These are phyloP conservation scores for Dorcus hopei DNA, from an alignment of 2,888 invertebrate genomes.

Conservation along the genomic window DNA sequence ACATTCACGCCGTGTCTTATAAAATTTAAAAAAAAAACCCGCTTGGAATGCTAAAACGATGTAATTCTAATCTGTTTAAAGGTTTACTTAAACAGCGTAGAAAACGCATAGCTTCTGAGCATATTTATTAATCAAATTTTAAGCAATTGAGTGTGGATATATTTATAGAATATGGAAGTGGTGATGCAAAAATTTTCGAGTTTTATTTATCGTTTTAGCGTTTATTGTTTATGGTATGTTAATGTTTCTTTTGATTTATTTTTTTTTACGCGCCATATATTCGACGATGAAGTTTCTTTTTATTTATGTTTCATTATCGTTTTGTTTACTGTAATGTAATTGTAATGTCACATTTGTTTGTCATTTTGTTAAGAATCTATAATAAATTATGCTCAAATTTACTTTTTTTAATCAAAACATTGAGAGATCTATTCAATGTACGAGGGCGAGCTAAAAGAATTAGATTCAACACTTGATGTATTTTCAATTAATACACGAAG, in stretches of 20 bases:
- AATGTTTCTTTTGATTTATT: neutral
- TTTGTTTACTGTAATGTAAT: slow-evolving; percentile 9
- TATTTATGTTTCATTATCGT: neutral
- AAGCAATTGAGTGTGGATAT: slow-evolving; percentile 40
- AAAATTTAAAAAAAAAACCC: slow-evolving; percentile 7
- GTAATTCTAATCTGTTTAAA: neutral
- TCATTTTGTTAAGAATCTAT: slow-evolving; percentile 8
- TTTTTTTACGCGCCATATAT: neutral
- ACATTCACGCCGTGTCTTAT: slow-evolving; percentile 50
- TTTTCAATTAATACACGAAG: too few species aligned
- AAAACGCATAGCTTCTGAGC: neutral
- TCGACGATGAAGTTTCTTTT: neutral
- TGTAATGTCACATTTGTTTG: slow-evolving; percentile 2
- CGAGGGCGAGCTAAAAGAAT: too few species aligned
- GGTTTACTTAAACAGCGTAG: too few species aligned
- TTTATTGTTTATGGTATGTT: neutral
- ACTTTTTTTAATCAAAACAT: neutral
- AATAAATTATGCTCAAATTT: slow-evolving; percentile 18
- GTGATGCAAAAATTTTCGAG: slow-evolving; percentile 1
- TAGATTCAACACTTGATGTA: too few species aligned
- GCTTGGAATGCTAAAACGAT: neutral
- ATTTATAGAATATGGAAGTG: slow-evolving; percentile 16
- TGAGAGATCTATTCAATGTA: too few species aligned
- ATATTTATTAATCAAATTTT: slow-evolving; percentile 28
- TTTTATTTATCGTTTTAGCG: neutral